Evolutionary conservation across 1,140 invertebrate species (phyloP).

Genomic region (Drosophila kanapiae): DNA sequence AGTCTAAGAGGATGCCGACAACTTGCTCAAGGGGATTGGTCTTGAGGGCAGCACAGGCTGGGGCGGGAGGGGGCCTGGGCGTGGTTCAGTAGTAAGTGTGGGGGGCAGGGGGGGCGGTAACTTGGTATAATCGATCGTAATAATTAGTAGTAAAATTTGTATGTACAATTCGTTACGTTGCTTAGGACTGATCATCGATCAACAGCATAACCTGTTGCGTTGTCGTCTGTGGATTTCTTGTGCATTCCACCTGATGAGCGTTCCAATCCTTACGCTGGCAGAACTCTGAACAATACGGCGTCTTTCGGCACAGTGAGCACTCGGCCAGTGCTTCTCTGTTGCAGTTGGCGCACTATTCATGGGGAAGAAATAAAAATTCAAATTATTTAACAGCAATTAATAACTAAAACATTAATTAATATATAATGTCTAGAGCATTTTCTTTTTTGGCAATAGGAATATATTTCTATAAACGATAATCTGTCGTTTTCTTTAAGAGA

Average conservation of each 20-base stretch:
- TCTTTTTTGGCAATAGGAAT: no score
- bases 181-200: conserved; percentile 87
- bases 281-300: conserved; percentile 94
- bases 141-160: conserved; percentile 84
- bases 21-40: conserved; percentile 40
- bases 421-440: no score
- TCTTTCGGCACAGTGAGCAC: conserved; percentile 93
- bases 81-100: conserved; percentile 4
- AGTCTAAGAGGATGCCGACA: conserved; percentile 68
- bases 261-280: conserved; percentile 95
- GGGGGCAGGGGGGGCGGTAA: conserved; percentile 22
- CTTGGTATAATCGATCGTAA: conserved; percentile 73
- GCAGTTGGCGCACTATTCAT: conserved; percentile 92
- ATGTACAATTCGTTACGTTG: conserved; percentile 82
- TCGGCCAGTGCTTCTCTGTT: conserved; percentile 93
- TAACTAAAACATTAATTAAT: background rate
- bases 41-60: background rate
- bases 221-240: conserved; percentile 86
- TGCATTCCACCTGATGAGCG: conserved; percentile 93
- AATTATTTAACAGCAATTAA: no score
- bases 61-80: conserved; percentile 11
- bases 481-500: no score
- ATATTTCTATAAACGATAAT: no score
- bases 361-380: conserved; percentile 7
- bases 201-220: conserved; percentile 90